Conservation (phyloP, 2,888 invertebrate genomes). For the Allolobophora icterica region DNA sequence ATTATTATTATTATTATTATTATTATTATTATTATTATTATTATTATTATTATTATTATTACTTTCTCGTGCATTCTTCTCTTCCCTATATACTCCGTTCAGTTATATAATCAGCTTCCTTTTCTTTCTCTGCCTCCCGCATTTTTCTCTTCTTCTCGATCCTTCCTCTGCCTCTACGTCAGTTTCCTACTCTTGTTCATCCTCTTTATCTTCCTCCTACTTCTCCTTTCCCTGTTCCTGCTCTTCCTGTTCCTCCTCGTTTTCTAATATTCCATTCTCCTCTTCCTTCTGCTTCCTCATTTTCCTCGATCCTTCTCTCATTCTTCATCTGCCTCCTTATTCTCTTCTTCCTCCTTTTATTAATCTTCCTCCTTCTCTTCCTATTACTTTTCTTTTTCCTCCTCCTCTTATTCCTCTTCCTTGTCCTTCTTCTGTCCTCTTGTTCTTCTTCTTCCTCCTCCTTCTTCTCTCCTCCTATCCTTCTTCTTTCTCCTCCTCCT, state of each 20-base stretch:
- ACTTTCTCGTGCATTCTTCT: too few relatives aligned
- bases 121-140: not conserved
- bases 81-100: conserved; percentile 80
- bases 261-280: not conserved
- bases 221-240: not conserved
- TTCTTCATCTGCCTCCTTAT: not conserved
- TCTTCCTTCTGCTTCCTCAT: not conserved
- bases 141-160: not conserved
- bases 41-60: too few relatives aligned
- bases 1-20: too few relatives aligned
- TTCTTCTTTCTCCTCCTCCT: not conserved
- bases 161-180: not conserved
- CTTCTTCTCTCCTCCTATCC: not conserved
- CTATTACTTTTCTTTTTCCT: not conserved
- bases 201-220: not conserved
- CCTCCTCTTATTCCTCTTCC: not conserved
- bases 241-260: not conserved
- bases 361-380: not conserved
- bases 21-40: too few relatives aligned
- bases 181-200: not conserved
- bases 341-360: not conserved
- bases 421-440: not conserved
- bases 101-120: conserved; percentile 39
- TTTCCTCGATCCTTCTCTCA: not conserved
- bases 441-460: not conserved